Percentiles rank a stretch among this genome's conserved stretches.
These are phyloP conservation scores for Caenorhabditis panamensis DNA, from an alignment of 2,888 invertebrate genomes.

Conservation along the genomic window DNA sequence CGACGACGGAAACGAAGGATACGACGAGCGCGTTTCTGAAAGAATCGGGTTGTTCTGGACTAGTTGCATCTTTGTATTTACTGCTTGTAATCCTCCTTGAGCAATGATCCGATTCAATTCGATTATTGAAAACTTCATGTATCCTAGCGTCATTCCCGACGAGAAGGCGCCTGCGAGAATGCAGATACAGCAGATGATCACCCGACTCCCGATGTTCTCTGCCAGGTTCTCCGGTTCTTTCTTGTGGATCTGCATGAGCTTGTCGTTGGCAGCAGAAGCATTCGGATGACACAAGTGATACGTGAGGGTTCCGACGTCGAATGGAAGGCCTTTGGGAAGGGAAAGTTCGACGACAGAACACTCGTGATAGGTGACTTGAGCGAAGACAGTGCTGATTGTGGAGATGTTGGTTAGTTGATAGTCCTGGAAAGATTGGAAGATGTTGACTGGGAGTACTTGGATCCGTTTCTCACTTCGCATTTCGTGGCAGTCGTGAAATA, in stretches of 20 bases:
- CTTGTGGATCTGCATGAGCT: background rate
- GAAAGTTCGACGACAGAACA: slow-evolving; percentile 10
- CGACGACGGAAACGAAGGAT: slow-evolving; percentile 47
- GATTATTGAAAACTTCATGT: slow-evolving; percentile 56
- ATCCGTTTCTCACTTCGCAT: slow-evolving; percentile 41
- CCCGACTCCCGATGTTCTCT: background rate
- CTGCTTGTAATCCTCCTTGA: slow-evolving; percentile 17
- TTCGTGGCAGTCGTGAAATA: slow-evolving; percentile 42
- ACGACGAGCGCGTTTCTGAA: slow-evolving; percentile 43
- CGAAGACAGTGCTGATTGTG: slow-evolving; percentile 3
- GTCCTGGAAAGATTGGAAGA: slow-evolving; percentile 3
- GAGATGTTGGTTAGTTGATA: background rate
- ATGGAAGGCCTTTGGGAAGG: slow-evolving; percentile 29
- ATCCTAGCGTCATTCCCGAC: slow-evolving; percentile 60
- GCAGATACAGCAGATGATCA: slow-evolving; percentile 16
- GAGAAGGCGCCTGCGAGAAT: slow-evolving; percentile 43
- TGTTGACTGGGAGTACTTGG: background rate
- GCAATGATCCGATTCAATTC: slow-evolving; percentile 48
- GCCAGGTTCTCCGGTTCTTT: background rate
- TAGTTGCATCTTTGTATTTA: too few species aligned
- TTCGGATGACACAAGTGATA: slow-evolving; percentile 28
- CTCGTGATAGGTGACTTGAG: background rate
- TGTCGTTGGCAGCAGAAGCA: background rate
- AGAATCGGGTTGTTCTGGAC: background rate
- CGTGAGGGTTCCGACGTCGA: slow-evolving; percentile 5